phyloP scores from a whole-genome alignment of 2,797 vertebrate genomes.

The Epinephelus awoara region DNA sequence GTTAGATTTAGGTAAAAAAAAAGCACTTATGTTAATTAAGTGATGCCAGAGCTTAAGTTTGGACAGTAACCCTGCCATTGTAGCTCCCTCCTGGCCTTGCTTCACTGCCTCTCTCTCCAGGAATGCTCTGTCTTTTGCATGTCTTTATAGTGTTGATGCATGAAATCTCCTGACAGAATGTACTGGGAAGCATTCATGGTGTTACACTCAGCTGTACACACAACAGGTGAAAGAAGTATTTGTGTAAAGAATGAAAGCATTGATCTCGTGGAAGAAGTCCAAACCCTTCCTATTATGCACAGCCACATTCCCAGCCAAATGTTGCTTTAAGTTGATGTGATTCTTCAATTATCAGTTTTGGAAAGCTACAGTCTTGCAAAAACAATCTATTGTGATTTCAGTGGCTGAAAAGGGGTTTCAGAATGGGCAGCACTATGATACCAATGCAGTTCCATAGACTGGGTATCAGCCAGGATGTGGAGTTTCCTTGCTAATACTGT shows the following conservation, averaged over 20 bases:
- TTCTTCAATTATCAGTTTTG: background rate
- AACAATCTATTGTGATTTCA: background rate
- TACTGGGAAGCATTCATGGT: background rate
- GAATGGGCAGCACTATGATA: background rate
- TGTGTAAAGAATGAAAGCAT: conserved; percentile 4
- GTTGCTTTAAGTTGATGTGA: background rate
- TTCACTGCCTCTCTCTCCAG: background rate
- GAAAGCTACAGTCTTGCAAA: no score
- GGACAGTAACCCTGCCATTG: background rate
- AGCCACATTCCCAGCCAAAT: background rate
- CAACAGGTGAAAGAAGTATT: background rate
- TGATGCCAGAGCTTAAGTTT: background rate
- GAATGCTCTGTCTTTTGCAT: background rate
- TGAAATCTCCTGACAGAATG: conserved; percentile 4
- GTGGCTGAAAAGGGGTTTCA: background rate
- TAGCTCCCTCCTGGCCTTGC: background rate
- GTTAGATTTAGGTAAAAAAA: no score
- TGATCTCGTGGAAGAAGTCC: background rate
- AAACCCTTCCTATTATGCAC: background rate
- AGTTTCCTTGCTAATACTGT: background rate
- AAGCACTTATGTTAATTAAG: no score
- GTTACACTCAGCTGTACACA: background rate
- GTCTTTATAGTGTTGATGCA: background rate
- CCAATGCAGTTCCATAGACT: background rate
- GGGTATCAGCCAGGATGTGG: background rate